phyloP scores from a whole-genome alignment of 1,140 invertebrate genomes.

The Oscheius sp. region DNA sequence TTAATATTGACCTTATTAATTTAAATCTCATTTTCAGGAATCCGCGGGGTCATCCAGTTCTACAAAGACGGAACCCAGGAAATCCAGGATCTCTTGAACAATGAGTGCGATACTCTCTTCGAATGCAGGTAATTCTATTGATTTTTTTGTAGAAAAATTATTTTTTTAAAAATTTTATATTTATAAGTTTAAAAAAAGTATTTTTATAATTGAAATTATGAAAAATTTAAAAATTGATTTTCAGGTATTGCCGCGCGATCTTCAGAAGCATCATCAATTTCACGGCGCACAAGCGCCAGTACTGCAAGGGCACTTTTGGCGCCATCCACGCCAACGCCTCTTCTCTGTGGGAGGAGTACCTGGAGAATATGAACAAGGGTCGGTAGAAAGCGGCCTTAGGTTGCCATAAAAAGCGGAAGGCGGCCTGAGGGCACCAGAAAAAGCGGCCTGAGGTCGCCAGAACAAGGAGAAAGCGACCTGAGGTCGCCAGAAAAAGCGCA shows the following conservation, averaged over 20 bases:
- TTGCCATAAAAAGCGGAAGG: not conserved
- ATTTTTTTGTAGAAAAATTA: no score
- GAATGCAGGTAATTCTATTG: not conserved
- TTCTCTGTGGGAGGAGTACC: not conserved
- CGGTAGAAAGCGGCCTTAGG: not conserved
- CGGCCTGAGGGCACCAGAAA: not conserved
- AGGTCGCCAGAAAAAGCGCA: no score
- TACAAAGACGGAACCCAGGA: not conserved
- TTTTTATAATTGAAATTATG: no score
- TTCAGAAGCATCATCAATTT: conserved; percentile 4
- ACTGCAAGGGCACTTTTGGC: not conserved
- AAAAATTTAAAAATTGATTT: not conserved
- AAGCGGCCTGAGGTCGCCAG: not conserved
- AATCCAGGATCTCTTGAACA: not conserved
- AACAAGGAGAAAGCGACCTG: not conserved
- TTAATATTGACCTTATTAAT: no score
- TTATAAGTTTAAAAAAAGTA: no score
- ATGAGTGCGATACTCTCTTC: not conserved
- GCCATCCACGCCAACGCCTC: not conserved
- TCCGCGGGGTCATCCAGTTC: not conserved
- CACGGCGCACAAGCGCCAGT: conserved; percentile 3
- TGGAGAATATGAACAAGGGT: not conserved
- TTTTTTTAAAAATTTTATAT: no score
- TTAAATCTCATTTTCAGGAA: not conserved
- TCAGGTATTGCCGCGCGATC: conserved; percentile 7